Percentiles rank a stretch among this genome's conserved stretches.
These are phyloP conservation scores for Lota lota DNA, from an alignment of 2,113 vertebrate genomes.

Conservation along the genomic window DNA sequence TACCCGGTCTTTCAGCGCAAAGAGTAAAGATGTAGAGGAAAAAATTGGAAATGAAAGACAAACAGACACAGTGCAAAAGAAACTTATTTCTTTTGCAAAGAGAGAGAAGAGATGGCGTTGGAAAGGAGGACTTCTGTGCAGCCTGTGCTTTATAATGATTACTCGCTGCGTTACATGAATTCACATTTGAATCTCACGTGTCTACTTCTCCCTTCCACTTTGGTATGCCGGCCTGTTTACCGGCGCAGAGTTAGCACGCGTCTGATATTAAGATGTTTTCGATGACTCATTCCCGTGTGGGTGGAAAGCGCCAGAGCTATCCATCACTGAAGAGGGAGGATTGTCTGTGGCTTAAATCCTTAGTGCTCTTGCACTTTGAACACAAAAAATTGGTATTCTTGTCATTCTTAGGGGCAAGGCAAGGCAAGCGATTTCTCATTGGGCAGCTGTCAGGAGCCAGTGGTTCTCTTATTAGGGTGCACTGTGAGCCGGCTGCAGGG, in stretches of 20 bases:
- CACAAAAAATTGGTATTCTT: constrained; percentile 68
- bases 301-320: constrained; percentile 28
- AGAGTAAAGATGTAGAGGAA: no score
- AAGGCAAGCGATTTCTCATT: constrained; percentile 62
- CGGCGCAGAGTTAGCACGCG: not conserved
- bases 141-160: no score
- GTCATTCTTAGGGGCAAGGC: constrained; percentile 51
- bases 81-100: not conserved
- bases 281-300: constrained; percentile 26
- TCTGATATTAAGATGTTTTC: constrained; percentile 34
- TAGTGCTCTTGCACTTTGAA: constrained; percentile 52
- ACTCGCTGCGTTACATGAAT: not conserved
- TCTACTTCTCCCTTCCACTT: constrained; percentile 8
- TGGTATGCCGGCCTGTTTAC: not conserved
- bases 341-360: constrained; percentile 54
- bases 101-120: not conserved
- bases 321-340: constrained; percentile 39
- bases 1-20: no score
- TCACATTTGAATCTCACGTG: not conserved
- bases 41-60: no score
- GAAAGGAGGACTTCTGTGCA: not conserved
- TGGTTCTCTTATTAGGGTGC: constrained; percentile 51
- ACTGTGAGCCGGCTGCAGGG: constrained; percentile 27
- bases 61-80: no score
- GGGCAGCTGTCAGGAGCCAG: constrained; percentile 58